These are phyloP conservation scores for Drosophila tani DNA, from an alignment of 1,140 invertebrate species.

Conservation along the genomic window DNA sequence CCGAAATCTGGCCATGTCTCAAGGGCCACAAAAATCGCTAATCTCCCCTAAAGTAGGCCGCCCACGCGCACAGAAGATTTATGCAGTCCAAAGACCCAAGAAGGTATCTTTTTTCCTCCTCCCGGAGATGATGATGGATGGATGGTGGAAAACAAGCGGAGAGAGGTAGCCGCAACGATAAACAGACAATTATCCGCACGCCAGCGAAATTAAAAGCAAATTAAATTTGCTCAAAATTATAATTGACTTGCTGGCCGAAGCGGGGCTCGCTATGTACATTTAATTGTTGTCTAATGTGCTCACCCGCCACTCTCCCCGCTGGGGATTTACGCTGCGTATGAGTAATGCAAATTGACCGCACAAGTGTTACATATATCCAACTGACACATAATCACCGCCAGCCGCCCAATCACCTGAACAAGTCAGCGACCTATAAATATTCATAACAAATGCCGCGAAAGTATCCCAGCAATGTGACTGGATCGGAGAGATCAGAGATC, in stretches of 20 bases:
- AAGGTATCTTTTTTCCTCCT: conserved; percentile 5
- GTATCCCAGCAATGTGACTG: conserved; percentile 36
- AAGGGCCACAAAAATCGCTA: conserved; percentile 33
- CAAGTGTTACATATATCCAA: conserved; percentile 51
- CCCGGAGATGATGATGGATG: conserved; percentile 20
- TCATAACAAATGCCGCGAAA: conserved; percentile 42
- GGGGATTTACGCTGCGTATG: conserved; percentile 52
- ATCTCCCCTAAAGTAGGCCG: conserved; percentile 42
- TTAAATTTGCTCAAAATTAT: conserved; percentile 60
- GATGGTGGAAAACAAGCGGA: neutral
- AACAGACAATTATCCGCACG: conserved; percentile 65
- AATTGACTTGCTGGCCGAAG: conserved; percentile 46
- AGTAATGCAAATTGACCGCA: conserved; percentile 51
- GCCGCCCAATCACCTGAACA: conserved; percentile 35
- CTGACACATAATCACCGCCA: conserved; percentile 17
- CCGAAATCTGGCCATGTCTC: conserved; percentile 39
- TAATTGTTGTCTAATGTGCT: conserved; percentile 64
- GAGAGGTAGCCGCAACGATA: neutral
- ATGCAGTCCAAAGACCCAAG: conserved; percentile 22
- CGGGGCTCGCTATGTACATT: conserved; percentile 54
- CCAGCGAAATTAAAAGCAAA: conserved; percentile 57
- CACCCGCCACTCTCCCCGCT: neutral
- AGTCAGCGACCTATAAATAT: conserved; percentile 57
- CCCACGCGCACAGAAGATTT: conserved; percentile 47
- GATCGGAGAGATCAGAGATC: conserved; percentile 26